A percentile compares a stretch with the other conserved stretches of the same genome.
Conservation (phyloP, 1,140 invertebrate genomes). For the Dryas iulia region DNA sequence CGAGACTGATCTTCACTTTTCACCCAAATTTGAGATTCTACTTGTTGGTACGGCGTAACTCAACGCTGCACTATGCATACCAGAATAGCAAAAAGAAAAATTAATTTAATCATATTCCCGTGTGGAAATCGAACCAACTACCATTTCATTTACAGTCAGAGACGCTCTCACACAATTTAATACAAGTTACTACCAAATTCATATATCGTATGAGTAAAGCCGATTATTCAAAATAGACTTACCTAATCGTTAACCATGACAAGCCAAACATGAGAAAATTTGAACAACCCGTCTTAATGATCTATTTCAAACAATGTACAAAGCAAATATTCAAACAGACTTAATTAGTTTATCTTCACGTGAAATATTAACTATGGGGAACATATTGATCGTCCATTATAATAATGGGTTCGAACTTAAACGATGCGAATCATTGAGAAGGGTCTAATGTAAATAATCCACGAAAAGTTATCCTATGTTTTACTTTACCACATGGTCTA, state of each 20-base stretch:
- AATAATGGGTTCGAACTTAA: slow-evolving; percentile 62
- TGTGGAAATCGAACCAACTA: too few species aligned
- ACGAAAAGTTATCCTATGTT: slow-evolving; percentile 21
- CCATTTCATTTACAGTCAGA: too few species aligned
- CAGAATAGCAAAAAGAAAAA: too few species aligned
- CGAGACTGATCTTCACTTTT: too few species aligned
- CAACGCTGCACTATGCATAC: too few species aligned
- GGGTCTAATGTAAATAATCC: slow-evolving; percentile 48
- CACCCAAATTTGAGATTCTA: too few species aligned
- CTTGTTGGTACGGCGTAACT: too few species aligned
- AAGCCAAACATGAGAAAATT: slow-evolving; percentile 23
- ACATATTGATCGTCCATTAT: slow-evolving; percentile 68
- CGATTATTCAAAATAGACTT: slow-evolving; percentile 8
- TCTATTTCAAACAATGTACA: slow-evolving; percentile 68
- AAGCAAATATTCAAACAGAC: slow-evolving; percentile 71
- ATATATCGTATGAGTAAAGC: not conserved
- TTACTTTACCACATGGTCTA: not conserved
- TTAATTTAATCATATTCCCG: too few species aligned
- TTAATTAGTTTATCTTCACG: slow-evolving; percentile 68
- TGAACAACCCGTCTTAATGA: slow-evolving; percentile 43
- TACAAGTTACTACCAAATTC: too few species aligned
- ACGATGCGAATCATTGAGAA: slow-evolving; percentile 50
- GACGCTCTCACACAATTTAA: too few species aligned
- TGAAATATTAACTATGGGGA: slow-evolving; percentile 65
- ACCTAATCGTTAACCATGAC: slow-evolving; percentile 12